A percentile compares a stretch with the other conserved stretches of the same genome.
Evolutionary conservation across 2,113 vertebrate genomes (phyloP).

Genomic region (Tragelaphus imberbis): DNA sequence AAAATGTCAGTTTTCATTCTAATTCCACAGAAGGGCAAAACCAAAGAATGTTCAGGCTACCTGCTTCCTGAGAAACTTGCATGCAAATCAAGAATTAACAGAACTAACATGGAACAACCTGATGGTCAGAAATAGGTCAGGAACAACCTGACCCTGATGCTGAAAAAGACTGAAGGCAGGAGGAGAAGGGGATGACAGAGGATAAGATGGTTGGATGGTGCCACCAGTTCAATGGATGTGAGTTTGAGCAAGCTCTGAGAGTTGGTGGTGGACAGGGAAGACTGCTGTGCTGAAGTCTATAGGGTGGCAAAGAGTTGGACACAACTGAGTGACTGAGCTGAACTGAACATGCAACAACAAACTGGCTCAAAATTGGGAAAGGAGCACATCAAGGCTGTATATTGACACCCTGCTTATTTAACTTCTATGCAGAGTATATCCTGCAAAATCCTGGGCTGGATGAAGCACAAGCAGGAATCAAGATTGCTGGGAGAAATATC

Average conservation of each 20-base stretch:
- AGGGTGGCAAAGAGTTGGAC: background rate
- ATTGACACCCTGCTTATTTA: background rate
- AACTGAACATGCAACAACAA: background rate
- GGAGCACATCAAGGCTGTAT: background rate
- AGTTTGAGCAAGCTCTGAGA: background rate
- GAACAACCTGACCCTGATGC: background rate
- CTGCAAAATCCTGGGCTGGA: background rate
- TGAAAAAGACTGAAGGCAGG: background rate
- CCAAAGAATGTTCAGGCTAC: background rate
- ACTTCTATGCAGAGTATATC: background rate
- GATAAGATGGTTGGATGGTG: background rate
- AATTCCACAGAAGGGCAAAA: background rate
- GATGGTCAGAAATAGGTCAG: background rate
- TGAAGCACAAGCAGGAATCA: background rate
- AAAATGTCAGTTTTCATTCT: background rate
- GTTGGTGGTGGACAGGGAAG: background rate
- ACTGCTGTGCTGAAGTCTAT: background rate
- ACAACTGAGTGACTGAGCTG: background rate
- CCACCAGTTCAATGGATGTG: background rate
- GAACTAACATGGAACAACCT: background rate
- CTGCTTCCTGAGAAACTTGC: accelerated
- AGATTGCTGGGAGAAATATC: background rate
- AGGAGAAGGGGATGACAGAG: background rate
- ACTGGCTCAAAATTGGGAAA: background rate
- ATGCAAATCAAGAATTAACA: background rate